Evolutionary conservation across 2,113 vertebrate species (phyloP).

Genomic region (Lagenorhynchus albirostris): DNA sequence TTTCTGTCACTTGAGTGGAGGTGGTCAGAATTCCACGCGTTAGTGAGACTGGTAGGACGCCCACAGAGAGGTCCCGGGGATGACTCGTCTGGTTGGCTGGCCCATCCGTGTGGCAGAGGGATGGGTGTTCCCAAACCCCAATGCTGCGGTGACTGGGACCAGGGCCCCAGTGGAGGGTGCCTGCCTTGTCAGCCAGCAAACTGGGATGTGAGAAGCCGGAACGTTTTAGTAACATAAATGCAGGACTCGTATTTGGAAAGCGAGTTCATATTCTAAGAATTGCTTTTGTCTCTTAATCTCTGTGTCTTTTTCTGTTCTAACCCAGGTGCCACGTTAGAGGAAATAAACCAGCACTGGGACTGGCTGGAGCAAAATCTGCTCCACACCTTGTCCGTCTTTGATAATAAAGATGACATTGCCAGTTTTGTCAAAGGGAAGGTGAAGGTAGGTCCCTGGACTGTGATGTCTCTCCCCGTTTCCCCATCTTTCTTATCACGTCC

Average conservation of each 20-base stretch:
- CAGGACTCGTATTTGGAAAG: neutral
- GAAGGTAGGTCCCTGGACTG: conserved; percentile 83
- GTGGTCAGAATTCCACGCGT: fast-evolving
- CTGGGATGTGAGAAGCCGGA: neutral
- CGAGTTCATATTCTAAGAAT: neutral
- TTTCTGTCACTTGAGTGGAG: neutral
- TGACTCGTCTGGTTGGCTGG: neutral
- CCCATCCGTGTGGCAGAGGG: fast-evolving
- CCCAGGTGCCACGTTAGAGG: conserved; percentile 91
- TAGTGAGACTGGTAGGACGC: neutral
- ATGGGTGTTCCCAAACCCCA: neutral
- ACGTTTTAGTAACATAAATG: no score
- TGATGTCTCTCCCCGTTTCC: fast-evolving
- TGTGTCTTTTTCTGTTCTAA: conserved; percentile 36
- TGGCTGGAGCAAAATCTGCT: conserved; percentile 96
- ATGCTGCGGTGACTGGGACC: neutral
- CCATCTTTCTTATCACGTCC: neutral
- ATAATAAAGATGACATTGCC: conserved; percentile 96
- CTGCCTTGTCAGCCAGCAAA: neutral
- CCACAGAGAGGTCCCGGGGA: no score
- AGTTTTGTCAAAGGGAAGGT: conserved; percentile 97
- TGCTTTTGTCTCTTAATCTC: neutral
- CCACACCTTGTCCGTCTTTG: conserved; percentile 95
- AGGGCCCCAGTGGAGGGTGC: fast-evolving
- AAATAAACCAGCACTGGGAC: conserved; percentile 95